Conservation (phyloP, 2,113 vertebrate genomes). For the Aspidoscelis tigris region DNA sequence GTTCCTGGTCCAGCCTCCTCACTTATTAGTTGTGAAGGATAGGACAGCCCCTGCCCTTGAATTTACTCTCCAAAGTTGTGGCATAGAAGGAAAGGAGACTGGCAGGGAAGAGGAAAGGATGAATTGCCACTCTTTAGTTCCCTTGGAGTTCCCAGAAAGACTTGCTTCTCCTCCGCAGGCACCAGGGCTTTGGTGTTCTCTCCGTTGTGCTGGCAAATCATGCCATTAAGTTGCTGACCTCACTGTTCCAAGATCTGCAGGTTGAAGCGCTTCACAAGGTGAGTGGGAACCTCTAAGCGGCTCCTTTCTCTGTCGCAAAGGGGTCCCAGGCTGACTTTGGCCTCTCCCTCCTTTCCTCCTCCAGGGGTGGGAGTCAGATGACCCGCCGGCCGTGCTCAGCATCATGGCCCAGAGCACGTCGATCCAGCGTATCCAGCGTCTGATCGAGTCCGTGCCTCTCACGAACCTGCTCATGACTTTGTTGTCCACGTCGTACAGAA, state of each 20-base stretch:
- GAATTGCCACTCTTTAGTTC: too few species aligned
- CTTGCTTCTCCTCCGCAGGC: slow-evolving; percentile 72
- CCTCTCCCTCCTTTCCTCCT: accelerated
- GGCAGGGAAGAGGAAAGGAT: too few species aligned
- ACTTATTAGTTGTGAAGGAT: too few species aligned
- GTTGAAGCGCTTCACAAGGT: slow-evolving; percentile 96
- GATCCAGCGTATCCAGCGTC: slow-evolving; percentile 94
- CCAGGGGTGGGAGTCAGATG: slow-evolving; percentile 91
- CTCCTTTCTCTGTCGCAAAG: neutral
- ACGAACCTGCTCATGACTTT: slow-evolving; percentile 94
- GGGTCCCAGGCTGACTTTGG: neutral
- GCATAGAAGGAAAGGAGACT: too few species aligned
- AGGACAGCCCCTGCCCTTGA: too few species aligned
- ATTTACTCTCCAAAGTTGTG: too few species aligned
- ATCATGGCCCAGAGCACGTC: slow-evolving; percentile 97
- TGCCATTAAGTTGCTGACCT: slow-evolving; percentile 92
- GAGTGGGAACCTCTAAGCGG: slow-evolving; percentile 3
- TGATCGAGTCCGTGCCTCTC: slow-evolving; percentile 96
- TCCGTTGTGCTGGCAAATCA: slow-evolving; percentile 96
- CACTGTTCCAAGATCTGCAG: slow-evolving; percentile 96
- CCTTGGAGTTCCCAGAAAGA: too few species aligned
- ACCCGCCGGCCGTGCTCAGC: slow-evolving; percentile 92
- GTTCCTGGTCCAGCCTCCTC: too few species aligned
- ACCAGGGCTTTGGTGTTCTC: slow-evolving; percentile 96
- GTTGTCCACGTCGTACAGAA: slow-evolving; percentile 95